Percentiles rank a stretch among this genome's conserved stretches.
Evolutionary conservation across 2,888 invertebrate species (phyloP).

Genomic region (Ophion obscuratus): DNA sequence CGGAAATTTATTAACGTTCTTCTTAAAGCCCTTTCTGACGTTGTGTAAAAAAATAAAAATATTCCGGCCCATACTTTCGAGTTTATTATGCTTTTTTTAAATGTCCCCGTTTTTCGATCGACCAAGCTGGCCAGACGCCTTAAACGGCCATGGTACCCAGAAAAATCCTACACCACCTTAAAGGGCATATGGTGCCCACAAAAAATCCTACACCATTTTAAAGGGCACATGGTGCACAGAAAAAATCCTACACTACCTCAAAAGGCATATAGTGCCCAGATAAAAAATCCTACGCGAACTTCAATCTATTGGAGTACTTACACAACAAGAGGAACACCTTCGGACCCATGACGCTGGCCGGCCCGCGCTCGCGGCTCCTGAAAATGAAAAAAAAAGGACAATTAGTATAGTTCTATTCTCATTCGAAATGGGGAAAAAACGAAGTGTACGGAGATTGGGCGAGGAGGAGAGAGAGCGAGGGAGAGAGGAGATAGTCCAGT

Average conservation of each 20-base stretch:
- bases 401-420: constrained; percentile 23
- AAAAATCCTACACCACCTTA: no score
- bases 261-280: no score
- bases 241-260: neutral
- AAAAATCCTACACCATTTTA: neutral
- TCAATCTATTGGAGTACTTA: constrained; percentile 72
- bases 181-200: no score
- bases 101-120: no score
- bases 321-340: constrained; percentile 76
- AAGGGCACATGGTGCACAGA: neutral
- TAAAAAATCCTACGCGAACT: neutral
- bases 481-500: no score
- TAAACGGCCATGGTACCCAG: no score
- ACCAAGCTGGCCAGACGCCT: no score
- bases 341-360: constrained; percentile 76
- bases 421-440: neutral
- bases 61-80: no score
- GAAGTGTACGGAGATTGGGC: neutral
- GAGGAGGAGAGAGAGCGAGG: constrained; percentile 23
- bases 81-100: no score
- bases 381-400: constrained; percentile 68
- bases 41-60: no score
- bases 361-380: constrained; percentile 77
- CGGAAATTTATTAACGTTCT: no score
- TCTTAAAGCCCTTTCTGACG: no score